phyloP scores from a whole-genome alignment of 2,797 vertebrate genomes.

The Cryptoprocta ferox region DNA sequence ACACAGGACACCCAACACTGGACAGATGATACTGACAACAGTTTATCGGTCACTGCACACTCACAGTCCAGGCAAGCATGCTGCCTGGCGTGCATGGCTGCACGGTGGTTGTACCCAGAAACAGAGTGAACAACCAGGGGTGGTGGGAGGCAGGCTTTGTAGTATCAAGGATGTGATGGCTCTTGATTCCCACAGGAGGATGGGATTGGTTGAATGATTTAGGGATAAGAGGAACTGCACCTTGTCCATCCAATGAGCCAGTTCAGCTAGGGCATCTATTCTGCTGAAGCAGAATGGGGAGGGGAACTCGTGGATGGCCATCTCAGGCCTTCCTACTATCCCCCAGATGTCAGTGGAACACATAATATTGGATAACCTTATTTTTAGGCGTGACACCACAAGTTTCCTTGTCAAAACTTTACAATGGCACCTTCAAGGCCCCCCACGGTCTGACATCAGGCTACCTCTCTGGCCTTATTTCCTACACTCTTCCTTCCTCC shows the following conservation, averaged over 20 bases:
- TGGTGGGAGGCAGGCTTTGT: background rate
- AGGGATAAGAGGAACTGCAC: background rate
- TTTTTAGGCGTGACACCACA: background rate
- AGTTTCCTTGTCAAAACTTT: background rate
- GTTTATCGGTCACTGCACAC: background rate
- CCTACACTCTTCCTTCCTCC: fast-evolving
- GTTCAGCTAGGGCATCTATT: background rate
- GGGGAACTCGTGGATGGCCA: background rate
- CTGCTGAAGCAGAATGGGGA: background rate
- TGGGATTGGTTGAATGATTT: background rate
- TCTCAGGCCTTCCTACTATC: background rate
- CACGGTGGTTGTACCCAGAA: fast-evolving
- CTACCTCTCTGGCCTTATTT: background rate
- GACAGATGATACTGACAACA: background rate
- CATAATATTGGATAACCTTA: background rate
- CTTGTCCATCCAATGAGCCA: background rate
- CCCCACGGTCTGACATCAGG: background rate
- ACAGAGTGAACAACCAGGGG: background rate
- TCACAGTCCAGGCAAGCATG: no score
- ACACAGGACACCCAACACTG: background rate
- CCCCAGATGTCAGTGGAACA: background rate
- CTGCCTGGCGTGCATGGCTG: no score
- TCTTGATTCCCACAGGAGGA: background rate
- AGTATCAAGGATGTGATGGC: fast-evolving
- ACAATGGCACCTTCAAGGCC: background rate